A percentile compares a stretch with the other conserved stretches of the same genome.
These are phyloP conservation scores for Netelia melanura DNA, from an alignment of 2,888 invertebrate species.

Conservation along the genomic window DNA sequence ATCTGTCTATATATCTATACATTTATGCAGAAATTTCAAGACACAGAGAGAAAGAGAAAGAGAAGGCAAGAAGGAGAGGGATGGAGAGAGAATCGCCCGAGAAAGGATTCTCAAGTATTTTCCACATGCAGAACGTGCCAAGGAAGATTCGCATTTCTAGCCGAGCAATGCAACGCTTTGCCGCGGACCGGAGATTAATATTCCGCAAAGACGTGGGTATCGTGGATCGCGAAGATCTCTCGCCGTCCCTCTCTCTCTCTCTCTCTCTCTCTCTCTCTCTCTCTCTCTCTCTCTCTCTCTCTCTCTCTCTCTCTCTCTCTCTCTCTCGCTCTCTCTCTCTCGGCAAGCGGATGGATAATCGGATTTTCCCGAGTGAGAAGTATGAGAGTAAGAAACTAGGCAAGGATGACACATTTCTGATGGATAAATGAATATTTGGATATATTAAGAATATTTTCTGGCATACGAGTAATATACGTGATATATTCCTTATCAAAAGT, in stretches of 20 bases:
- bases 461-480: no score
- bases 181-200: constrained; percentile 75
- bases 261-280: no score
- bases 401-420: no score
- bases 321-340: neutral
- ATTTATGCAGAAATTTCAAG: constrained; percentile 6
- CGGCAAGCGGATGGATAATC: constrained; percentile 35
- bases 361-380: constrained; percentile 38
- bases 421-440: no score
- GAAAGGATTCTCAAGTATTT: constrained; percentile 70
- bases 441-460: no score
- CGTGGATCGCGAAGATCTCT: constrained; percentile 71
- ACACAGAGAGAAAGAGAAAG: neutral
- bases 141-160: constrained; percentile 69
- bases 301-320: no score
- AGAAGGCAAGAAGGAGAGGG: neutral
- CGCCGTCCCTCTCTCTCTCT: no score
- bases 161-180: constrained; percentile 35
- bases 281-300: neutral
- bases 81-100: constrained; percentile 22
- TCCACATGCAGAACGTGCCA: constrained; percentile 73
- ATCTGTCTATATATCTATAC: neutral
- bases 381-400: neutral
- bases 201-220: constrained; percentile 69
- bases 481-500: no score